These are phyloP conservation scores for Drosophila tani DNA, from an alignment of 1,140 invertebrate genomes.

Conservation along the genomic window DNA sequence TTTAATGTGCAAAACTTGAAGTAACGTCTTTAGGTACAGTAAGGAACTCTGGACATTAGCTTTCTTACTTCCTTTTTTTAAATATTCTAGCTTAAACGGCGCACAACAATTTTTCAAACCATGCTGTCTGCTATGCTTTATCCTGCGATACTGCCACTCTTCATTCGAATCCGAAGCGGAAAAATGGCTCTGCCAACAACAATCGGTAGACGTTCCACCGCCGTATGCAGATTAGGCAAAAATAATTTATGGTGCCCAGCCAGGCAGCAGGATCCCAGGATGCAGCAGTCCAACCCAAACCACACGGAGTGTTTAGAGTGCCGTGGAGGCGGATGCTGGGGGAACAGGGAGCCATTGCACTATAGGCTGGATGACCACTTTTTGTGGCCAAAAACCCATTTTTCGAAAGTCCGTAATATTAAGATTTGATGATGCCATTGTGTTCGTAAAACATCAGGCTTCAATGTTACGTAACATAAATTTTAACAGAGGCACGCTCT, in stretches of 20 bases:
- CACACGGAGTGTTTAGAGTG: conserved; percentile 19
- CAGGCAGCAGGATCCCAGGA: conserved; percentile 31
- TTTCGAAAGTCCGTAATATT: no score
- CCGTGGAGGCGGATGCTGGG: conserved; percentile 5
- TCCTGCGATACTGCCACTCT: background rate
- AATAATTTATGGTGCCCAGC: conserved; percentile 72
- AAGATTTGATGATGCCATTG: no score
- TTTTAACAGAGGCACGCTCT: no score
- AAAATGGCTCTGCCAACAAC: conserved; percentile 8
- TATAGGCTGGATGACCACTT: no score
- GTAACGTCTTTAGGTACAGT: no score
- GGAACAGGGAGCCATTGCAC: background rate
- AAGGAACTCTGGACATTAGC: background rate
- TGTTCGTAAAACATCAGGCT: no score
- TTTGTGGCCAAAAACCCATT: no score
- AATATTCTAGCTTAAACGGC: background rate
- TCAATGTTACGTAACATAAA: no score
- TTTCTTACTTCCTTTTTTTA: background rate
- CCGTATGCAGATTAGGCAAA: conserved; percentile 73
- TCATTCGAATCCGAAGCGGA: conserved; percentile 5
- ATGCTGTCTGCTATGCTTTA: no score
- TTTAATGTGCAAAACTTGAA: no score
- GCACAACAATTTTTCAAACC: background rate
- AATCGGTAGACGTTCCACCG: conserved; percentile 35
- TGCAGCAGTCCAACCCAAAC: conserved; percentile 11